These are phyloP conservation scores for Anguilla obscura DNA, from an alignment of 2,797 vertebrate species.

Conservation along the genomic window DNA sequence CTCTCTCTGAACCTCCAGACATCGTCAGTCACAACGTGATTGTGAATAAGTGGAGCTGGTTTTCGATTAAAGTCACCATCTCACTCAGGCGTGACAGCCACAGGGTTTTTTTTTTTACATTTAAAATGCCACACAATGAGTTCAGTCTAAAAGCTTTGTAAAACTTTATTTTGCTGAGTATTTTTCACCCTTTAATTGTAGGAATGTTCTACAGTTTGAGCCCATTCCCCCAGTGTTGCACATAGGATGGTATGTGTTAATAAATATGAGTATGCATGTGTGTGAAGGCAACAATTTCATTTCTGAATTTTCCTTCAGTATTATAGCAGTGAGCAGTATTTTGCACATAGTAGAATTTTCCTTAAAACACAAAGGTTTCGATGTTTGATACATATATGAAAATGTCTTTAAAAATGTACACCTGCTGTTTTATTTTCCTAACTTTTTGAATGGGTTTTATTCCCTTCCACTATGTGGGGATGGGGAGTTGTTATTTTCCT, in stretches of 20 bases:
- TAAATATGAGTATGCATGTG: not conserved
- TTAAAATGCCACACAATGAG: constrained; percentile 23
- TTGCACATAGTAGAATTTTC: not conserved
- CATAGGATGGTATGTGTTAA: not conserved
- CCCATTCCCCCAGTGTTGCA: not conserved
- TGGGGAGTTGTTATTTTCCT: not conserved
- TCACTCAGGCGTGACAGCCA: constrained; percentile 46
- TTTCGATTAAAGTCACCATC: constrained; percentile 43
- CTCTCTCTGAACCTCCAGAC: constrained; percentile 34
- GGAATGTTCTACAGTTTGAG: too few species aligned
- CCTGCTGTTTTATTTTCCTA: not conserved
- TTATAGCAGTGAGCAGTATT: not conserved
- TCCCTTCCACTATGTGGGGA: not conserved
- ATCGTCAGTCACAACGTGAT: constrained; percentile 42
- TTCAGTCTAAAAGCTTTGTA: constrained; percentile 13
- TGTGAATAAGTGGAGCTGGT: constrained; percentile 43
- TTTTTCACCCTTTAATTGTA: not conserved
- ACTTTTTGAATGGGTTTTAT: not conserved
- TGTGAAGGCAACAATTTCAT: not conserved
- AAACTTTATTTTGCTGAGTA: not conserved
- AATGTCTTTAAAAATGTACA: constrained; percentile 3
- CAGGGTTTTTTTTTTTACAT: constrained; percentile 26
- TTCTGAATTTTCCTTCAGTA: not conserved
- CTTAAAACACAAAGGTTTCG: not conserved
- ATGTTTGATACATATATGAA: not conserved